Evolutionary conservation across 2,888 invertebrate species (phyloP), one percentile per base, ranked within the genome.

Genomic region (Heliconius cydno): DNA sequence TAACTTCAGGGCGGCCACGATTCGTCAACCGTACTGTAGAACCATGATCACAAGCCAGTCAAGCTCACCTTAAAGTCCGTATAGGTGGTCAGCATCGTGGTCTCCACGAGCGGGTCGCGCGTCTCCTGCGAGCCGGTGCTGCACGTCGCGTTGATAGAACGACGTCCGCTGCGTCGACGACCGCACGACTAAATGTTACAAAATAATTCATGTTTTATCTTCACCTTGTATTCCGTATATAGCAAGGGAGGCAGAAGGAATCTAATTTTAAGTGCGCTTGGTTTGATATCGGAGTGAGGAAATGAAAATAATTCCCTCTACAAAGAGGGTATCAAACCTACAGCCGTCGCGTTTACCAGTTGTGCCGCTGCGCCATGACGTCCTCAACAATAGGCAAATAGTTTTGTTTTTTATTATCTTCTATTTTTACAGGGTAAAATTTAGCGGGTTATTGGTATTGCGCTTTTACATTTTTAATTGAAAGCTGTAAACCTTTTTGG

Each of bases 81-180:
- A 84, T 95, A 95, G 0, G 92, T 93, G 60, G 94, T 93, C 2
- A 94, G 89, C 75, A 93, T 84, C 57, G 94, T 94, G 74, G 91
- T 90, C 84, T 95, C 94, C 89, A 91, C 90, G 3, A 94, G 90
- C 28, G 92, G 92, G 80, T 94, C 89, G 73, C 81, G 81, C 0
- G 77, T 83, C 4, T 85, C 87, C 30, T 87, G 87, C 63, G 90
- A 87, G 82, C 4, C 79, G 41, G 38, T 89, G 86, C 70, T 60
- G 57, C 75, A 75, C 34, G 90, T 88, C 28, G 84, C 86, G 82
- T 85, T 90, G 30, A 81, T 85, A 0, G 92, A 92, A 3, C 87
- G 87, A 0, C 94, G 90, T 2, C 89, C 86, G 84, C 93, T 93
- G 80, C 90, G 92, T 3, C 94, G 93, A 79, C 90, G 90, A 52